These are phyloP conservation scores for Erynnis tages DNA, from an alignment of 2,888 invertebrate species.

Conservation along the genomic window DNA sequence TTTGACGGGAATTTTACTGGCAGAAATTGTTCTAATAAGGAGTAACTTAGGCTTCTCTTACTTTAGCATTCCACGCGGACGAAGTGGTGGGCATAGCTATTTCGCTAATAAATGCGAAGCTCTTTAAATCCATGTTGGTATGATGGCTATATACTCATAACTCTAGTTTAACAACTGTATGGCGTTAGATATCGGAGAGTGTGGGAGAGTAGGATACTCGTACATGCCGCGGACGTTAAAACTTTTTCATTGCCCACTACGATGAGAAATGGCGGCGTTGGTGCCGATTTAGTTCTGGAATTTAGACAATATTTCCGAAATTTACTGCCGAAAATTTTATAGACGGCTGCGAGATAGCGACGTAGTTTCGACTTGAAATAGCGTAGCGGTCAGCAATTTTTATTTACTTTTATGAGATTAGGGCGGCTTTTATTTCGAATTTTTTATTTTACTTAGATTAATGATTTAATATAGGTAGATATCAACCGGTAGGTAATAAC, in stretches of 20 bases:
- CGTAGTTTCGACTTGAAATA: slow-evolving; percentile 4
- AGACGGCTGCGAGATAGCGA: slow-evolving; percentile 19
- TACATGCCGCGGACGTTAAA: slow-evolving; percentile 54
- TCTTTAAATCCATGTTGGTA: slow-evolving; percentile 4
- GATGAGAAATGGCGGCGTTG: slow-evolving; percentile 48
- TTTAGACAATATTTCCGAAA: slow-evolving; percentile 42
- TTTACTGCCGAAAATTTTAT: slow-evolving; percentile 32
- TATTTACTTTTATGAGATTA: not conserved
- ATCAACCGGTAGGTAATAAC: too few relatives aligned
- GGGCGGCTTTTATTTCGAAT: not conserved
- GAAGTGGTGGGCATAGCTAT: too few relatives aligned
- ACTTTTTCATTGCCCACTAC: slow-evolving; percentile 63
- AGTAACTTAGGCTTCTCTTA: too few relatives aligned
- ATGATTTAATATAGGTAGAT: too few relatives aligned
- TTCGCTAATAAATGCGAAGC: too few relatives aligned
- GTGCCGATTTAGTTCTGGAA: slow-evolving; percentile 44
- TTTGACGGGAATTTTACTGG: too few relatives aligned
- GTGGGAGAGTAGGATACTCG: slow-evolving; percentile 45
- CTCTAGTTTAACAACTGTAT: slow-evolving; percentile 22
- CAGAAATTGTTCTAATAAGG: too few relatives aligned
- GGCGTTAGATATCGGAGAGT: slow-evolving; percentile 42
- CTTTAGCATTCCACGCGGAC: too few relatives aligned
- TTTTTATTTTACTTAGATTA: not conserved
- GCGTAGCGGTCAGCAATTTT: slow-evolving; percentile 9
- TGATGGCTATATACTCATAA: slow-evolving; percentile 10